Percentiles rank a stretch among this genome's conserved stretches.
These are phyloP conservation scores for Thecocarcelia acutangulata DNA, from an alignment of 2,888 invertebrate genomes.

Conservation along the genomic window DNA sequence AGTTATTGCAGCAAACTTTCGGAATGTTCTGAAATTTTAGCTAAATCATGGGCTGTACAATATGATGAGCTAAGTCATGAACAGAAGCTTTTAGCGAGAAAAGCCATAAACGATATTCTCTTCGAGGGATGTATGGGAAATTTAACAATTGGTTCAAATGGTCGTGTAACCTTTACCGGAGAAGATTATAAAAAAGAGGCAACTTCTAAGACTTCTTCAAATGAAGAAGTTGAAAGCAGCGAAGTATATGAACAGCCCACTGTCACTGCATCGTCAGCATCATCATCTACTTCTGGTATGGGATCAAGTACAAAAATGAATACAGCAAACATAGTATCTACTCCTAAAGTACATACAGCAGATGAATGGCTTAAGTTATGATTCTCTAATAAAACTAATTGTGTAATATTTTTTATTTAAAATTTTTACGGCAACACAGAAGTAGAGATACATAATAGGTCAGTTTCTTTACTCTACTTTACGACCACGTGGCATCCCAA, in stretches of 20 bases:
- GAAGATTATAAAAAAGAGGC: conserved; percentile 15
- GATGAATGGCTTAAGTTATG: conserved; percentile 55
- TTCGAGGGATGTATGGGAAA: conserved; percentile 78
- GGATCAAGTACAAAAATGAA: not conserved
- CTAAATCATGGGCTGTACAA: conserved; percentile 78
- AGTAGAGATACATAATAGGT: too few species aligned
- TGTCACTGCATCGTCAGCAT: not conserved
- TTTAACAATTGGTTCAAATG: conserved; percentile 66
- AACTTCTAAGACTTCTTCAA: not conserved
- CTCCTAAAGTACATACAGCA: conserved; percentile 12
- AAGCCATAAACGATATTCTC: conserved; percentile 77
- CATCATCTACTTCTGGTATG: conserved; percentile 3
- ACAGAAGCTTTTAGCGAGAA: conserved; percentile 76
- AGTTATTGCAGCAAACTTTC: conserved; percentile 67
- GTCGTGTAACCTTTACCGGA: conserved; percentile 34
- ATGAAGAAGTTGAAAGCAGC: conserved; percentile 55
- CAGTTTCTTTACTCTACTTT: too few species aligned
- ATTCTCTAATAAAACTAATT: conserved; percentile 30
- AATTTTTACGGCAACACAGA: too few species aligned
- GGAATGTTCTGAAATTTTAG: conserved; percentile 75
- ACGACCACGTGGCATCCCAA: too few species aligned
- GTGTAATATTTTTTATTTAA: too few species aligned
- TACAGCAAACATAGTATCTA: not conserved
- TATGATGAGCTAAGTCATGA: conserved; percentile 76
- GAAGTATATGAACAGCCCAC: conserved; percentile 51